Base-by-base conservation (phyloP, 53 echinoderm and acorn worm species). In the Henricia sp. region DNA sequence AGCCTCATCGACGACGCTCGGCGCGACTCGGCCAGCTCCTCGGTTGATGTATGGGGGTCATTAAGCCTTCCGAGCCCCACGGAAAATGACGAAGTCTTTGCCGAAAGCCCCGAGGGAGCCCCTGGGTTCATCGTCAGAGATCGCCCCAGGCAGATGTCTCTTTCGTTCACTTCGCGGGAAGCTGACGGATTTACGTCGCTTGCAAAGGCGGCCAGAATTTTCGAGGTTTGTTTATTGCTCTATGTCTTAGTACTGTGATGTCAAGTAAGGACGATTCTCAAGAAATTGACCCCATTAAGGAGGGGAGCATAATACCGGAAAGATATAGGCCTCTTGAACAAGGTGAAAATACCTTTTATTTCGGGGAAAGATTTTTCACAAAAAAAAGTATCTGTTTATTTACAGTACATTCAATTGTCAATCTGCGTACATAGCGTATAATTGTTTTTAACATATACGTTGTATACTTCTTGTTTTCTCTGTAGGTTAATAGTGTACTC, bases 1-100 rank as follows among this genome's bases (percentile, higher is more conserved):
- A 99, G 99, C 83, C 74, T 99, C 38, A 99, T 99, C 63, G 92
- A 99, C 70, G 99, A 99, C 70, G 94, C 99, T 38, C 88, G 94
- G 34, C 77, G 94, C 68, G 99, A 94, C 27, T 99, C 99, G 40
- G 67, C 82, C 70, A 84, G 93, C 42, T 88, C 91, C 12, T 95
- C 94, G 50, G 84, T 95, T 54, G 99, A 99, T 83, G 78, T 95
- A 28, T 80, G 83, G 34, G 85, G 86, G 20, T 70, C 86, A 25
- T 72, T 83, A 17, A 63, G 85, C 44, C 63, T 85, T 16, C 83
- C 88, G 29, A 93, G 91, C 66, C 95, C 95, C 24, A 86, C 99
- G 39, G 99, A 91, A 13, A 92, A 91, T 65, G 99, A 99, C 74
- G 99, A 99, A 63, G 99, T 99, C 1, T 99, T 95, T 75, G 76